Base-by-base conservation (phyloP, 2,797 vertebrate genomes). In the Ptychobarbus kaznakovi region DNA sequence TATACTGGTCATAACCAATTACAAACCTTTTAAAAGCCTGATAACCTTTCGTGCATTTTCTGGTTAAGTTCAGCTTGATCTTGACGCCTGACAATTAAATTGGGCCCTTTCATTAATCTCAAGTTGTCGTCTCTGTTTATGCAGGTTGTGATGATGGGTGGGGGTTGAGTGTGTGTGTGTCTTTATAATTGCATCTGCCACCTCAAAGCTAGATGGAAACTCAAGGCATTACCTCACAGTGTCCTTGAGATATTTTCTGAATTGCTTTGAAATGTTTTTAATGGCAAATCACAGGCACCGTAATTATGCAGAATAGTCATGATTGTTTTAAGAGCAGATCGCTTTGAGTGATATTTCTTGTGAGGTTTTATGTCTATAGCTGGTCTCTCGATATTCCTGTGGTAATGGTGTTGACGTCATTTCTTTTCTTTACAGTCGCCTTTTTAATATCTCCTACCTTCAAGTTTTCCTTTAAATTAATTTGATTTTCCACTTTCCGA, bases 41-140 rank as follows among this genome's bases (percentile, higher is more conserved):
- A 94, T 93, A 96, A 94, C 93, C 95, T 96, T 97, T 94, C 94
- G 95, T 95, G 97, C 97, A 97, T 96, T 97, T 93, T 95, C 96
- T 95, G 94, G 94, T 94, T 95, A 96, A 96, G 96, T 89, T 89
- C 80, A 85, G 79, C 28, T 86, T 79, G 46, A 85, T 73, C 75
- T 82, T 85, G 75, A 87, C 95, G 95, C 96, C 91, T 97, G 97
- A 98, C 97, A 97, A 97, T 97, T 97, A 97, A 97, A 97, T 97
- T 96, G 96, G 94, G 96, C 95, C 94, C 95, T 93, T 96, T 96
- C 97, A 98, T 99, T 98, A 98, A 98, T 99, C 97, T 98, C 97
- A 96, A 97, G 96, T 97, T 99, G 97, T 99, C 97, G 97, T 96
- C 94, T 94, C 94, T 98, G 97, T 97, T 98, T 98, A 97, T 96